Evolutionary conservation across 2,113 vertebrate species (phyloP), one percentile per base, ranked within the genome.

Genomic region (Ornithorhynchus anatinus): DNA sequence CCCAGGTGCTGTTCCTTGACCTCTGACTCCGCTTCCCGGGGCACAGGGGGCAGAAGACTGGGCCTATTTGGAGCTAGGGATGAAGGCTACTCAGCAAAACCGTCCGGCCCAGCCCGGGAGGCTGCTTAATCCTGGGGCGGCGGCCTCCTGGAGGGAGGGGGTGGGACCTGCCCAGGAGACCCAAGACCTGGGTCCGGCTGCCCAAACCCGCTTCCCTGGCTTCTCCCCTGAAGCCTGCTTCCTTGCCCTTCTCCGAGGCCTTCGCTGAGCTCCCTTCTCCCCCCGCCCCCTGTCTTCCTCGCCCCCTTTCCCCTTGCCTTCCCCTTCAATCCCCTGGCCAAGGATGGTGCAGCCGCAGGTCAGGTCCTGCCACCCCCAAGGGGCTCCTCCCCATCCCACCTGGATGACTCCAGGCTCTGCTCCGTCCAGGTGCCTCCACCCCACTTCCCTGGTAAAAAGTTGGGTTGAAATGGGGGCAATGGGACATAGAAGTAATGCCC

Each of bases 131-230:
- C 17, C n/a, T n/a, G n/a, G n/a, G n/a, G 53, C 63, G 29, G 31
- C 17, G 45, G 22, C 47, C 10, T 1, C 16, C 20, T 22, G 17
- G 37, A 20, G 23, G 2, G 4, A 2, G 9, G 4, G 12, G 29
- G 27, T 51, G 50, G 23, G 60, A 57, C 15, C 39, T 39, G 31
- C 4, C 2, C 23, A 33, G 63, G 40, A 57, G 10, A 5, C 54
- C 10, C 59, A 35, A 37, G 27, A 36, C 43, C 29, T 50, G n/a
- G 45, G 22, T 36, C 62, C 22, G 29, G 64, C 63, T 56, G 54
- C 51, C 59, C 52, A 45, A 50, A 36, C 35, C 60, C 8, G 45
- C 10, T 60, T 43, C 42, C 17, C 42, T 8, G 13, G 15, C 22
- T 20, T 25, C 27, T 3, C 6, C 22, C 44, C 22, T 25, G 16